phyloP scores from a whole-genome alignment of 2,888 invertebrate genomes.

The Metellina segmentata region DNA sequence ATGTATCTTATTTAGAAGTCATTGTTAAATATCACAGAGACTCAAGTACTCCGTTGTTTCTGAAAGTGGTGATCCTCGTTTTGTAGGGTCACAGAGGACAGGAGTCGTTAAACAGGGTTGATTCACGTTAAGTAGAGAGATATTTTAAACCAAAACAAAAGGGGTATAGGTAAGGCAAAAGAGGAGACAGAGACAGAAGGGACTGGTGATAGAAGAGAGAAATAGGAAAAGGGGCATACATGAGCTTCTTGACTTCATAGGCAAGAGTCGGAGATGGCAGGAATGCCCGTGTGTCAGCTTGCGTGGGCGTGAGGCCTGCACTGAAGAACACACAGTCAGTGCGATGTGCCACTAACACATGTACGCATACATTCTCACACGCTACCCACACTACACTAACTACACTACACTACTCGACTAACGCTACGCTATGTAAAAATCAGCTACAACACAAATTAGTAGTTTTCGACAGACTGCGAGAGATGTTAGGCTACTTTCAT shows the following conservation, averaged over 20 bases:
- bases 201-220: conserved; percentile 28
- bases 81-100: background rate
- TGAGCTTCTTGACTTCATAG: conserved; percentile 99
- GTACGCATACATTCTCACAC: conserved; percentile 36
- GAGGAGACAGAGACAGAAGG: conserved; percentile 34
- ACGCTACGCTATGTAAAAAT: background rate
- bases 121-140: background rate
- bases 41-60: no score
- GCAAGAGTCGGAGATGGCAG: conserved; percentile 99
- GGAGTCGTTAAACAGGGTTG: background rate
- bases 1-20: no score
- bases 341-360: conserved; percentile 49
- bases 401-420: conserved; percentile 24
- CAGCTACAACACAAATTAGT: no score
- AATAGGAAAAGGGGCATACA: conserved; percentile 84
- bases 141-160: background rate
- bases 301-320: conserved; percentile 77
- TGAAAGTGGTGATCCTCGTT: background rate
- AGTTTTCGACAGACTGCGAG: no score
- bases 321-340: conserved; percentile 75
- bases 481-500: no score
- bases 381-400: conserved; percentile 43
- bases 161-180: background rate
- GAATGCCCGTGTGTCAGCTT: conserved; percentile 82
- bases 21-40: no score